Conservation (phyloP, 2,797 vertebrate genomes). For the Sarcophilus harrisii region DNA sequence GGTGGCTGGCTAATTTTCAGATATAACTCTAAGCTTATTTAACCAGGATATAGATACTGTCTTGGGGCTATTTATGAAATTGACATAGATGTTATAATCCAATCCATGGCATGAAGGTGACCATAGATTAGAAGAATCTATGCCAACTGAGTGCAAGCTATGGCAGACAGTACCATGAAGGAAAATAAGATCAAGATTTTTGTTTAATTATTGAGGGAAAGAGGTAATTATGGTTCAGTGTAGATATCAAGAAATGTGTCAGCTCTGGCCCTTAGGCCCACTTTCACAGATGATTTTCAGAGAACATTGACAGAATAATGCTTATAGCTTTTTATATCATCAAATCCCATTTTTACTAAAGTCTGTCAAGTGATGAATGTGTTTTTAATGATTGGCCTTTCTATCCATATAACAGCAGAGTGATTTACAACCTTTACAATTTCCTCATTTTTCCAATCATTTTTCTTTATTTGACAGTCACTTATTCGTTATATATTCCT, state of each 20-base stretch:
- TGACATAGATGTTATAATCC: not conserved
- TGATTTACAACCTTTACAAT: conserved; percentile 53
- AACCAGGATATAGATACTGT: not conserved
- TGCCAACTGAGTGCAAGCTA: not conserved
- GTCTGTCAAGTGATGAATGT: conserved; percentile 62
- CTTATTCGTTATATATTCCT: conserved; percentile 65
- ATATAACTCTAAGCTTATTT: not conserved
- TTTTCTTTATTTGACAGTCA: conserved; percentile 75
- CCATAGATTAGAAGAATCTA: not conserved
- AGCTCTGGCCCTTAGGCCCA: conserved; percentile 13
- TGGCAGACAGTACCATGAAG: not conserved
- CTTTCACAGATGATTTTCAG: conserved; percentile 55
- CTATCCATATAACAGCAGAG: conserved; percentile 34
- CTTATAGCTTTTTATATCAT: conserved; percentile 31
- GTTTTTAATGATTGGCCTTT: conserved; percentile 72
- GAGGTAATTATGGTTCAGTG: conserved; percentile 11
- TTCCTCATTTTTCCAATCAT: conserved; percentile 55
- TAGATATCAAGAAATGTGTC: conserved; percentile 43
- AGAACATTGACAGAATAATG: conserved; percentile 4
- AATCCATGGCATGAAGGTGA: not conserved
- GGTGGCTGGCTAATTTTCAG: not conserved
- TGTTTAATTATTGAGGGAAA: conserved; percentile 62
- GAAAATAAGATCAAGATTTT: conserved; percentile 7
- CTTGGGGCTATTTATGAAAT: not conserved
- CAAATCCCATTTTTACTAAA: conserved; percentile 12